Conservation (phyloP, 2,888 invertebrate genomes). For the Oxytorus armatus region DNA sequence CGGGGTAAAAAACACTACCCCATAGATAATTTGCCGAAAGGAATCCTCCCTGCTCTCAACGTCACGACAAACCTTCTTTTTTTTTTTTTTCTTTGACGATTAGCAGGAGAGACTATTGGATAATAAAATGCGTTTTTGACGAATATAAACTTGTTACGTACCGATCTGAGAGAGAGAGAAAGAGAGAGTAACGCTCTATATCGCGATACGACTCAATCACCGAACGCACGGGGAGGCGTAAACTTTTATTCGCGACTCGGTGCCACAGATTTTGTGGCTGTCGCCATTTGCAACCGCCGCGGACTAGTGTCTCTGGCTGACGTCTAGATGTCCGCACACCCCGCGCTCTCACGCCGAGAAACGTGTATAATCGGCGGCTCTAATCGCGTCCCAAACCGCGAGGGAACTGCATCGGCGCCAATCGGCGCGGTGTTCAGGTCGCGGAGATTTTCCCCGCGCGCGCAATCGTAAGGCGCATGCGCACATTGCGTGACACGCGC, state of each 20-base stretch:
- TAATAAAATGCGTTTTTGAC: conserved; percentile 40
- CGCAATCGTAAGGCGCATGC: not conserved
- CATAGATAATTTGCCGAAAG: conserved; percentile 54
- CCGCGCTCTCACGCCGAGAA: conserved; percentile 27
- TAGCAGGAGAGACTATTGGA: conserved; percentile 23
- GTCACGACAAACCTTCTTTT: conserved; percentile 29
- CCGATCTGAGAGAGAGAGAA: conserved; percentile 75
- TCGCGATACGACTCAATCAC: conserved; percentile 76
- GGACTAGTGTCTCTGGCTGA: conserved; percentile 76
- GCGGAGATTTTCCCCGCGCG: not conserved
- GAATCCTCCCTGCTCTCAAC: conserved; percentile 52
- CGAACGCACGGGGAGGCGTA: conserved; percentile 77
- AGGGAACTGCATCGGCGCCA: no score
- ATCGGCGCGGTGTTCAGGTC: no score
- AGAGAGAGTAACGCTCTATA: conserved; percentile 69
- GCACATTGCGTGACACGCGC: not conserved
- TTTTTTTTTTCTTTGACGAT: conserved; percentile 25
- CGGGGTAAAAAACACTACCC: no score
- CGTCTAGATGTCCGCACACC: conserved; percentile 70
- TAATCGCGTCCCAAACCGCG: conserved; percentile 8
- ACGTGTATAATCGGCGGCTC: conserved; percentile 48
- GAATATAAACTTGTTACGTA: conserved; percentile 73
- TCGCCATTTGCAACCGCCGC: conserved; percentile 84
- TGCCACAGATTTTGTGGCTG: conserved; percentile 81
- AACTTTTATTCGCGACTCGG: conserved; percentile 79